These are phyloP conservation scores for Sesamia nonagrioides DNA, from an alignment of 1,140 invertebrate species.

Conservation along the genomic window DNA sequence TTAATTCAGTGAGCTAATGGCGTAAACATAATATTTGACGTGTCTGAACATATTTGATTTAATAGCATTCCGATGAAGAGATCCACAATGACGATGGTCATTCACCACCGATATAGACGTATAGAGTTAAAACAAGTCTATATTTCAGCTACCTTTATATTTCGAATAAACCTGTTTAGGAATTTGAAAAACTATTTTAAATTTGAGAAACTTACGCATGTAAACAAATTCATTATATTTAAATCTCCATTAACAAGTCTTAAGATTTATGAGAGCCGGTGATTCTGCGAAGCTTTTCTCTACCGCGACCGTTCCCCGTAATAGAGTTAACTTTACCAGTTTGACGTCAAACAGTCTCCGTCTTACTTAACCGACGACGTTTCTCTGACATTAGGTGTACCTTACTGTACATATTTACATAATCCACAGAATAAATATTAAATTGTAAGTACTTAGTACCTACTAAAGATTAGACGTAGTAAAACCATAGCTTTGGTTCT, in stretches of 20 bases:
- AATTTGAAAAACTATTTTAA: too few species aligned
- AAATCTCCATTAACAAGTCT: not conserved
- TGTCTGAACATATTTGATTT: not conserved
- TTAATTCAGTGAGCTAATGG: not conserved
- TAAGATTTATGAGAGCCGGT: not conserved
- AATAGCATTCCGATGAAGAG: not conserved
- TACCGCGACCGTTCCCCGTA: not conserved
- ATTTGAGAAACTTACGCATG: too few species aligned
- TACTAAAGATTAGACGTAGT: too few species aligned
- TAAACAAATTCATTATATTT: not conserved
- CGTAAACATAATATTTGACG: not conserved
- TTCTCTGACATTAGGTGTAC: conserved; percentile 1
- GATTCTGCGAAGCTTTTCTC: conserved; percentile 24
- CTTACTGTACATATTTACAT: not conserved
- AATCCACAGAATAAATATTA: too few species aligned
- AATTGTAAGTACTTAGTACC: too few species aligned
- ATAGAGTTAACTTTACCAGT: conserved; percentile 5
- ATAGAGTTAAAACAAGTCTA: not conserved
- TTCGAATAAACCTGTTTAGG: too few species aligned
- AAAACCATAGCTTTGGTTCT: too few species aligned
- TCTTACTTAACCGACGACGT: not conserved
- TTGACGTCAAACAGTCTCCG: conserved; percentile 6
- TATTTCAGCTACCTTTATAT: too few species aligned
- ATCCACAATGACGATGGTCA: not conserved
- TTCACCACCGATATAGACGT: not conserved